Percentiles rank a stretch among this genome's conserved stretches.
These are phyloP conservation scores for Sebastes hubbsi DNA, from an alignment of 2,797 vertebrate species.

Conservation along the genomic window DNA sequence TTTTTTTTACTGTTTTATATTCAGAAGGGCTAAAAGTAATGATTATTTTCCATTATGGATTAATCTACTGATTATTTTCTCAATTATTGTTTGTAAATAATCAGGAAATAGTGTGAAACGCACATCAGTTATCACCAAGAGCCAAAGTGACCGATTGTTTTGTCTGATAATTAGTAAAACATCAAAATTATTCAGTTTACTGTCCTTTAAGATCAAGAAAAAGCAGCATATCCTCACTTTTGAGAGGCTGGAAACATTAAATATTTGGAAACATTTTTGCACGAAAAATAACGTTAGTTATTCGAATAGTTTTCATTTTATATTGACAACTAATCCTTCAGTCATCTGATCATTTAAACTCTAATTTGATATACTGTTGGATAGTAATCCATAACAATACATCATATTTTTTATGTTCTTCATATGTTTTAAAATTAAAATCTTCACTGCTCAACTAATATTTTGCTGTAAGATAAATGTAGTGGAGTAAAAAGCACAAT, in stretches of 20 bases:
- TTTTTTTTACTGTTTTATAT: neutral
- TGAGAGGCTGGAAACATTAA: neutral
- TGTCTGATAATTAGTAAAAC: neutral
- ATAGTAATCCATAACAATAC: neutral
- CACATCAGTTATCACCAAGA: neutral
- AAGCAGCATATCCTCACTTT: neutral
- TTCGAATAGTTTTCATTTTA: neutral
- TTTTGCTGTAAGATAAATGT: neutral
- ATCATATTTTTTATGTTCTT: neutral
- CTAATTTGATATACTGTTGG: neutral
- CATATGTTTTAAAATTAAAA: neutral
- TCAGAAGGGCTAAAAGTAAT: neutral
- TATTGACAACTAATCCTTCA: neutral
- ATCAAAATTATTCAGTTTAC: neutral
- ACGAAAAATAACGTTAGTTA: neutral
- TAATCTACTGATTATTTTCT: neutral
- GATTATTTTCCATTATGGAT: neutral
- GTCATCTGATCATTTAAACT: neutral
- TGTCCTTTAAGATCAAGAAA: neutral
- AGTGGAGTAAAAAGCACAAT: neutral
- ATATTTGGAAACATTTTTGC: neutral
- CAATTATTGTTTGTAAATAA: neutral
- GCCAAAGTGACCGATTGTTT: neutral
- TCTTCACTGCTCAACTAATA: neutral
- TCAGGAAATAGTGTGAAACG: neutral